Conservation (phyloP, 2,113 vertebrate genomes). For the Athene cunicularia region DNA sequence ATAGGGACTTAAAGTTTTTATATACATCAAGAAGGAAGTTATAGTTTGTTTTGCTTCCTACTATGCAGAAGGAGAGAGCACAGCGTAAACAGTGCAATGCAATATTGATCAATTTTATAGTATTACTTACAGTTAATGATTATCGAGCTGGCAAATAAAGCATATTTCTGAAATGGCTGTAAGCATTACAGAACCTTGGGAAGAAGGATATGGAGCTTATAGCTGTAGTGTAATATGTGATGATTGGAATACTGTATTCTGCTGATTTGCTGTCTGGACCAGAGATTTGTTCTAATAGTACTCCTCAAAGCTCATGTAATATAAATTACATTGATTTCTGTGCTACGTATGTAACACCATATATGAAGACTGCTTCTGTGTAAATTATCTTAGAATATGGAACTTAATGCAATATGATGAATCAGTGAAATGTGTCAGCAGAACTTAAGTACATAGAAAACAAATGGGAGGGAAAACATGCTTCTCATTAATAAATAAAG, state of each 20-base stretch:
- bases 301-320: not conserved
- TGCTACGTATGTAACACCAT: rapidly evolving
- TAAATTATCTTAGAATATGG: not conserved
- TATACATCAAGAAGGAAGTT: not conserved
- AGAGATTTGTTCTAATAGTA: not conserved
- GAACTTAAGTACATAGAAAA: not conserved
- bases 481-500: not conserved
- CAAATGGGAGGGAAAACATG: not conserved
- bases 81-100: not conserved
- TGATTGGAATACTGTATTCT: rapidly evolving
- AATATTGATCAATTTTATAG: not conserved
- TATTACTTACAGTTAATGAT: not conserved
- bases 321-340: not conserved
- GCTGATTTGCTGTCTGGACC: not conserved
- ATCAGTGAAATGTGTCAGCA: not conserved
- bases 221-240: not conserved
- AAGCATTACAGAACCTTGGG: not conserved
- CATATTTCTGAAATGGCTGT: not conserved
- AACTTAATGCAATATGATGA: not conserved
- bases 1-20: not conserved
- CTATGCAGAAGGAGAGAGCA: not conserved
- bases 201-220: not conserved
- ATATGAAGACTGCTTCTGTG: not conserved
- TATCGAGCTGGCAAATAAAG: not conserved
- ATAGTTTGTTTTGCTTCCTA: not conserved